Evolutionary conservation across 2,113 vertebrate genomes (phyloP).

Genomic region (Boulengeromyrus knoepffleri): DNA sequence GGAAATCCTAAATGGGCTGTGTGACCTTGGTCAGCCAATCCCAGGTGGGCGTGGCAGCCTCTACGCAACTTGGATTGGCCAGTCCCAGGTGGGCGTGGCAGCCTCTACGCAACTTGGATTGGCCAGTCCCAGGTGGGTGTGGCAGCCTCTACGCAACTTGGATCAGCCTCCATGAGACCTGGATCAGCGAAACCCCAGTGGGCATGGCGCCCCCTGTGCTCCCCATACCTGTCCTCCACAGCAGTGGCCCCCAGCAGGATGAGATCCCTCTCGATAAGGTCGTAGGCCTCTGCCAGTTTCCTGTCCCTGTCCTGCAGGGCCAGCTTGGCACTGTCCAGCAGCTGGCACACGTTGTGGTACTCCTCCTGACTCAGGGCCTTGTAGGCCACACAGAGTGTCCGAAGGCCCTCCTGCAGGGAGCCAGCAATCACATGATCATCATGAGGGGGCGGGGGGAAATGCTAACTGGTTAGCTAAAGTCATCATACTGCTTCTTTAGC

Average conservation of each 20-base stretch:
- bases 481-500: neutral
- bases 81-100: neutral
- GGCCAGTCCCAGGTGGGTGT: neutral
- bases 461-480: neutral
- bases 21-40: neutral
- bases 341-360: constrained; percentile 55
- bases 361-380: constrained; percentile 69
- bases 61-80: neutral
- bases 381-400: constrained; percentile 88
- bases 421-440: constrained; percentile 9
- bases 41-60: neutral
- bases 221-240: constrained; percentile 82
- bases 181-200: too few relatives aligned
- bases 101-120: neutral
- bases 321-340: constrained; percentile 73
- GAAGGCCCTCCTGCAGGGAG: constrained; percentile 74
- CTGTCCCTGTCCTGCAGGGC: constrained; percentile 86
- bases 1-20: neutral
- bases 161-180: neutral
- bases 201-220: neutral
- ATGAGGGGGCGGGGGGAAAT: neutral
- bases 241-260: constrained; percentile 90
- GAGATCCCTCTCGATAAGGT: constrained; percentile 80
- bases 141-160: neutral
- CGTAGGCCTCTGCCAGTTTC: constrained; percentile 82